Evolutionary conservation across 2,888 invertebrate species (phyloP).

Genomic region (Chouioia cunea): DNA sequence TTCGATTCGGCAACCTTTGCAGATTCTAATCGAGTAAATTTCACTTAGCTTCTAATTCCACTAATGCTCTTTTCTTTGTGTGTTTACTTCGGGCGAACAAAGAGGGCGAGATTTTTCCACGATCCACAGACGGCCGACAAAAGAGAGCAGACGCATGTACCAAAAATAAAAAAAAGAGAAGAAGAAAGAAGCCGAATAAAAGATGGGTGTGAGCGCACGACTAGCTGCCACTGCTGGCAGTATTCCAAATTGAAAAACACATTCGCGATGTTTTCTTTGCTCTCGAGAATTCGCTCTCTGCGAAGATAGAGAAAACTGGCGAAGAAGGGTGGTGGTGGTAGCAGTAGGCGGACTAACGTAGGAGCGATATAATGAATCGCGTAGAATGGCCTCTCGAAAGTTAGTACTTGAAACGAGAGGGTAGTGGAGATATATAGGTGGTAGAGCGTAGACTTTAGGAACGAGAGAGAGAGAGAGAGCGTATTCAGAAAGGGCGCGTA

Average conservation of each 20-base stretch:
- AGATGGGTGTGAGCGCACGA: constrained; percentile 1
- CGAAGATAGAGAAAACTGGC: constrained; percentile 10
- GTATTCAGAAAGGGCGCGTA: constrained; percentile 53
- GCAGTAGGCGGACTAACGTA: constrained; percentile 52
- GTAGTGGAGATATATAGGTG: constrained; percentile 34
- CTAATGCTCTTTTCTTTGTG: constrained; percentile 22
- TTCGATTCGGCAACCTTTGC: constrained; percentile 40
- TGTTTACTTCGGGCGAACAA: background rate
- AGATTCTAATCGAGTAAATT: constrained; percentile 41
- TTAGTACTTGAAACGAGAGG: constrained; percentile 59
- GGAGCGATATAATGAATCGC: constrained; percentile 65
- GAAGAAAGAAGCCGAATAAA: constrained; percentile 30
- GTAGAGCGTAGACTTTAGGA: constrained; percentile 15
- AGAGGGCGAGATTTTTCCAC: constrained; percentile 17
- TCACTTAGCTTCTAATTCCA: constrained; percentile 28
- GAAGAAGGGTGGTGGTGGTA: background rate
- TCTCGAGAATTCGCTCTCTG: constrained; percentile 24
- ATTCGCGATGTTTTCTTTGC: constrained; percentile 65
- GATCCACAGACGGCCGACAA: constrained; percentile 24
- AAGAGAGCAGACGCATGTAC: constrained; percentile 6
- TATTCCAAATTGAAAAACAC: constrained; percentile 68
- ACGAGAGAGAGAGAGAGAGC: constrained; percentile 19
- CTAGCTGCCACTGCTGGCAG: constrained; percentile 54
- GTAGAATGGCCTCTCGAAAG: constrained; percentile 64
- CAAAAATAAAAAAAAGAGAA: constrained; percentile 49